Evolutionary conservation across 2,113 vertebrate genomes (phyloP).

Genomic region (Seriola rivoliana): DNA sequence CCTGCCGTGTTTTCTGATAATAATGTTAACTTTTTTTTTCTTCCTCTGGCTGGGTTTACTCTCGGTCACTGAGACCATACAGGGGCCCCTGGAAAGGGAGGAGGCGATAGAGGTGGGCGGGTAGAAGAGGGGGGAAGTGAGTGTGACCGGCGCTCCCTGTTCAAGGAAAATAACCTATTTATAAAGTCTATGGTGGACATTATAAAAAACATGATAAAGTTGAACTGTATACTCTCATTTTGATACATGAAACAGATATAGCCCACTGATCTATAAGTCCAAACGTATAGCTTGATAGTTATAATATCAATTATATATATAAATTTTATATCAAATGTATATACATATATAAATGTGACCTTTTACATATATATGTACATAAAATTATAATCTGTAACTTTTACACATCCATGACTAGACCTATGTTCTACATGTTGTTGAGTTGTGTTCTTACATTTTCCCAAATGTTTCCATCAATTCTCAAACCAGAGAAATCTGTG

Average conservation of each 20-base stretch:
- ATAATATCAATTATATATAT: too few species aligned
- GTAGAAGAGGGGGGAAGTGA: background rate
- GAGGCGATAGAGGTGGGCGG: background rate
- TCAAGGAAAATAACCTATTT: slow-evolving; percentile 56
- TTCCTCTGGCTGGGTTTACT: slow-evolving; percentile 75
- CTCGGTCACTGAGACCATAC: slow-evolving; percentile 70
- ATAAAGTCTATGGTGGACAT: slow-evolving; percentile 16
- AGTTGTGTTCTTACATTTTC: too few species aligned
- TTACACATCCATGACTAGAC: too few species aligned
- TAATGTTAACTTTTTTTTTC: slow-evolving; percentile 74
- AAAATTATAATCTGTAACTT: too few species aligned
- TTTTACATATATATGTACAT: too few species aligned
- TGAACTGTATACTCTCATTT: too few species aligned
- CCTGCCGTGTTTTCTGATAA: slow-evolving; percentile 55
- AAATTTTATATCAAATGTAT: too few species aligned
- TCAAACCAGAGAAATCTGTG: too few species aligned
- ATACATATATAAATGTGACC: too few species aligned
- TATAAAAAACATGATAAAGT: background rate
- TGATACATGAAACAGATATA: background rate
- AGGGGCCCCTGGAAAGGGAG: slow-evolving; percentile 60
- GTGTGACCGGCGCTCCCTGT: slow-evolving; percentile 18
- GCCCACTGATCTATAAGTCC: background rate
- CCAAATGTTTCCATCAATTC: too few species aligned
- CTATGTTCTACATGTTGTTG: too few species aligned
- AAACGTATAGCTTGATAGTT: background rate